Percentiles rank a stretch among this genome's conserved stretches.
These are phyloP conservation scores for Fopius arisanus DNA, from an alignment of 1,140 invertebrate species.

Conservation along the genomic window DNA sequence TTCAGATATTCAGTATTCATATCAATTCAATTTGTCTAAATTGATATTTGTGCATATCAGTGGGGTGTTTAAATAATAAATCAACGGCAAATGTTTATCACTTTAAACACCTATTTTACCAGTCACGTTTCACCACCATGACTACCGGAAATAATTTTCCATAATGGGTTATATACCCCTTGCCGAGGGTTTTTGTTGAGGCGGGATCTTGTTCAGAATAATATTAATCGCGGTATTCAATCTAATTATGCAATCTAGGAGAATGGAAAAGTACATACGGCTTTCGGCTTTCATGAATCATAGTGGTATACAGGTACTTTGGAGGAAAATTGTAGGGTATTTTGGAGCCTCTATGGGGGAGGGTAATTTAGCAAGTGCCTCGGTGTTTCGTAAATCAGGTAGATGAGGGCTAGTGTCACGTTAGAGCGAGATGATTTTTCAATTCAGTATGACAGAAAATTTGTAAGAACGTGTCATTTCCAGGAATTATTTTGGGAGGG, in stretches of 20 bases:
- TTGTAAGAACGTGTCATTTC: no score
- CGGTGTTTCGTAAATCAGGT: not conserved
- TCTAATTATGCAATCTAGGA: not conserved
- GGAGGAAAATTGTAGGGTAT: not conserved
- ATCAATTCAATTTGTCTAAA: no score
- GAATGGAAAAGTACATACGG: not conserved
- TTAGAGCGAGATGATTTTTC: no score
- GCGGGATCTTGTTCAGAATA: not conserved
- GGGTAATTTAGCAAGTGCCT: not conserved
- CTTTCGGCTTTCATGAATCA: not conserved
- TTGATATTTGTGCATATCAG: no score
- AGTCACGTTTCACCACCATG: not conserved
- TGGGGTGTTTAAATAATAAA: not conserved
- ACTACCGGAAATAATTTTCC: conserved; percentile 5
- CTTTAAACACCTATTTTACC: not conserved
- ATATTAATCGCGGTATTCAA: conserved; percentile 5
- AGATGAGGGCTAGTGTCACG: no score
- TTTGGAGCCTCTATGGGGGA: not conserved
- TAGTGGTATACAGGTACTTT: not conserved
- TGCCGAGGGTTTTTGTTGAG: not conserved
- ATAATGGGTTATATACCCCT: not conserved
- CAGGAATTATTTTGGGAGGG: no score
- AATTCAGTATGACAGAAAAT: no score
- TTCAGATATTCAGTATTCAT: no score
- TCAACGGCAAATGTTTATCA: not conserved